Base-by-base conservation (phyloP, 2,113 vertebrate genomes). In the Labrus mixtus region DNA sequence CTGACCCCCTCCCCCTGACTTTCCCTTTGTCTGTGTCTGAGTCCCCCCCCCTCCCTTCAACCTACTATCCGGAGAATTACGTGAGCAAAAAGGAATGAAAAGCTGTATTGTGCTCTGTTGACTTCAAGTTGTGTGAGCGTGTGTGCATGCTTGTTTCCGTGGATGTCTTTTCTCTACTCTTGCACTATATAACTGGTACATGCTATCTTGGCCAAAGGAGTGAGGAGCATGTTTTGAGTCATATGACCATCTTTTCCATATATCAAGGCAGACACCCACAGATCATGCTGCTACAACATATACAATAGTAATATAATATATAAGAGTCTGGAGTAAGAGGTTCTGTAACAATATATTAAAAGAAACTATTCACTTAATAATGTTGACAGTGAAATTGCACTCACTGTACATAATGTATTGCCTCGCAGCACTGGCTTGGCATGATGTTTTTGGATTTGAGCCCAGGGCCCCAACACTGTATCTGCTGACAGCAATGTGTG, bases 31-130 rank as follows among this genome's bases (percentile, higher is more conserved):
- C 77, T 87, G 23, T 43, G 16, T 78, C 65, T 33, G 39, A 10
- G 12, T 72, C 46, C 54, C 23, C 33, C 62, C 37, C 53, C 54
- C 62, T 76, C 79, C 79, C 85, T 81, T 78, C 86, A 73, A 86
- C 73, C 22, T 71, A 73, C 79, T 74, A 79, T 66, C 79, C 82
- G 64, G 56, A 76, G 85, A 88, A 87, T 89, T 85, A 87, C 71
- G 73, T 80, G 77, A 79, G 87, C 78, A 78, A 69, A 61, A 57
- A 90, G 73, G 70, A 87, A 90, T 90, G 87, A 92, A 92, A 90
- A 90, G 91, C 82, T 64, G 83, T 82, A 90, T 91, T 91, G 90
- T 90, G 62, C 71, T 86, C 72, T 20, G 57, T 50, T 90, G 72
- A 90, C 86, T 87, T 69, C 59, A 45, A 89, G 73, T 78, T 77